Percentiles rank a stretch among this genome's conserved stretches.
phyloP scores from a whole-genome alignment of 2,797 vertebrate species.

The Manis pentadactyla region DNA sequence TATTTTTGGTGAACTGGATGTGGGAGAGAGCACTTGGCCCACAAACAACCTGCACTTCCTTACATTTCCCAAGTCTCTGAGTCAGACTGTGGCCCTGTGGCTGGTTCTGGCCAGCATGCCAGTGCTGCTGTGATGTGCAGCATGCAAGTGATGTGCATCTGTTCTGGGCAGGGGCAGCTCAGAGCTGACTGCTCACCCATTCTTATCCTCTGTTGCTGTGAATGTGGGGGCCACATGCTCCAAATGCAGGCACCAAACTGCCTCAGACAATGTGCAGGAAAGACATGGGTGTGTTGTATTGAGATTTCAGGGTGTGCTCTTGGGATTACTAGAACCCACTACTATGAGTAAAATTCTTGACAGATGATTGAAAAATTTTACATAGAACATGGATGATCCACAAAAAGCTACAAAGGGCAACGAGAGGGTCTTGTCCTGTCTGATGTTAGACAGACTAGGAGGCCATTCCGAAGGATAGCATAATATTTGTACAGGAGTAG shows the following conservation, averaged over 20 bases:
- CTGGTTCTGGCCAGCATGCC: rapidly evolving
- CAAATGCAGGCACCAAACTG: rapidly evolving
- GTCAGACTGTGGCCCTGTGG: not conserved
- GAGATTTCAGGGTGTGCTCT: not conserved
- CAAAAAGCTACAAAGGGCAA: not conserved
- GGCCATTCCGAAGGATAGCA: rapidly evolving
- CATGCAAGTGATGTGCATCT: rapidly evolving
- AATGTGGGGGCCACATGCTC: rapidly evolving
- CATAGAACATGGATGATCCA: rapidly evolving
- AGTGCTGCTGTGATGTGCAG: too few relatives aligned
- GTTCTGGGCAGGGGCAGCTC: rapidly evolving
- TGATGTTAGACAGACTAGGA: not conserved
- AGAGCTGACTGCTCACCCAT: rapidly evolving
- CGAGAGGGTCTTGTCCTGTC: not conserved
- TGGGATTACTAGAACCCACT: not conserved
- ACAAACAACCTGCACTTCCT: not conserved
- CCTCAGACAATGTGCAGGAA: not conserved
- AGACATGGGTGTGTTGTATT: rapidly evolving
- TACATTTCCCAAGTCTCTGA: not conserved
- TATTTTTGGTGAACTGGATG: not conserved
- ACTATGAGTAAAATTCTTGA: not conserved
- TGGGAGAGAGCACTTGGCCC: rapidly evolving
- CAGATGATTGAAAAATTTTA: not conserved
- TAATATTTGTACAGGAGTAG: too few relatives aligned
- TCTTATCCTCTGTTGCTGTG: not conserved